Evolutionary conservation across 2,113 vertebrate species (phyloP).

Genomic region (Andinoacara biseriatus): DNA sequence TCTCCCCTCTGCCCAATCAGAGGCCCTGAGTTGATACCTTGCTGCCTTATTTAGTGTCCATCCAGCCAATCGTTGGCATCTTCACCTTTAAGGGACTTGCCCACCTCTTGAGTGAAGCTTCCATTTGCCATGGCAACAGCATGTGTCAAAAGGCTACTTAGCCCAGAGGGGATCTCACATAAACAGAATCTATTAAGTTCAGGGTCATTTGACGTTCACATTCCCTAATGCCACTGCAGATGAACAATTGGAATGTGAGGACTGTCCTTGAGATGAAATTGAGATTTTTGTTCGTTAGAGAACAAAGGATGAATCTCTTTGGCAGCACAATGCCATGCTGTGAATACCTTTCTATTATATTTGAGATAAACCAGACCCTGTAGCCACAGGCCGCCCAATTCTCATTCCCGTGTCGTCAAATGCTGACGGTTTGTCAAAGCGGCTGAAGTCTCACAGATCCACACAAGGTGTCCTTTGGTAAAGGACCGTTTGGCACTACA

Average conservation of each 20-base stretch:
- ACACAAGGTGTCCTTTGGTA: not conserved
- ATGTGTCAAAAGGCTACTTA: conserved; percentile 69
- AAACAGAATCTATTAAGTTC: conserved; percentile 71
- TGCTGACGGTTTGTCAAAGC: conserved; percentile 3
- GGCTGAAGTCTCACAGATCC: not conserved
- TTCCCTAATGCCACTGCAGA: conserved; percentile 37
- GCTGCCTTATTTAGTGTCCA: conserved; percentile 41
- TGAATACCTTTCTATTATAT: conserved; percentile 21
- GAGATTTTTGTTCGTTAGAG: conserved; percentile 40
- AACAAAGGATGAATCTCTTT: conserved; percentile 20
- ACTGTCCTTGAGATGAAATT: conserved; percentile 66
- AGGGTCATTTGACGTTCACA: conserved; percentile 70
- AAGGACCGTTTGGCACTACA: not conserved
- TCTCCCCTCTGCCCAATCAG: conserved; percentile 52
- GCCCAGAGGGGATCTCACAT: conserved; percentile 58
- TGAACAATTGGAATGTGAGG: conserved; percentile 53
- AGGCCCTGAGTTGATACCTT: not conserved
- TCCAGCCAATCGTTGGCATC: conserved; percentile 56
- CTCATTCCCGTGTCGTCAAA: not conserved
- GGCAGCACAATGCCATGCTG: conserved; percentile 16
- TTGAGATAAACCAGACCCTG: conserved; percentile 3
- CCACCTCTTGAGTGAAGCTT: conserved; percentile 31
- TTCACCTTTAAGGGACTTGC: conserved; percentile 54
- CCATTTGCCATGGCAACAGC: conserved; percentile 62
- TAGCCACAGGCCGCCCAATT: not conserved